These are phyloP conservation scores for Stenoptilia bipunctidactyla DNA, from an alignment of 2,888 invertebrate species.

Conservation along the genomic window DNA sequence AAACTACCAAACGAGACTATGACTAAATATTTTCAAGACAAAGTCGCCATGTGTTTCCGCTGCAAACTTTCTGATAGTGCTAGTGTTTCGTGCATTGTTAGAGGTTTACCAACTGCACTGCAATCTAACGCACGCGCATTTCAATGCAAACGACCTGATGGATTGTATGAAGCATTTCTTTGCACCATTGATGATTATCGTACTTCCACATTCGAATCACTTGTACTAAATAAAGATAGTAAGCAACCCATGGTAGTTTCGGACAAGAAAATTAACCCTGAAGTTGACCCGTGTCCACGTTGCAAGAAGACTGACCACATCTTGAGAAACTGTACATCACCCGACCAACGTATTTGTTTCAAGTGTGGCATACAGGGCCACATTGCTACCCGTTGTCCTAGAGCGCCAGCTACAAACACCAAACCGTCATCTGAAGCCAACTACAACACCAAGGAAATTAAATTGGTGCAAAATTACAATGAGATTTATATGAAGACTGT, in stretches of 20 bases:
- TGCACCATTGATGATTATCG: constrained; percentile 19
- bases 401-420: no score
- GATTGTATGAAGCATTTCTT: constrained; percentile 17
- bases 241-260: no score
- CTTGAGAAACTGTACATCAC: constrained; percentile 6
- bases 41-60: constrained; percentile 20
- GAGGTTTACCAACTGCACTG: constrained; percentile 15
- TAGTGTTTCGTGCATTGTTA: constrained; percentile 19
- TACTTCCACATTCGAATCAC: background rate
- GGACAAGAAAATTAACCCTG: no score
- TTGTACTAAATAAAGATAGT: no score
- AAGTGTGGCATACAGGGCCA: constrained; percentile 16
- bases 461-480: constrained; percentile 8
- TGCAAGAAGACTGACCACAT: constrained; percentile 14
- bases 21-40: constrained; percentile 24
- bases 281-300: constrained; percentile 5
- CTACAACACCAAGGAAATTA: background rate
- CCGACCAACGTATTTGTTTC: constrained; percentile 8
- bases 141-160: constrained; percentile 18
- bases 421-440: no score
- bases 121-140: constrained; percentile 20
- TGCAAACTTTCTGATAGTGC: constrained; percentile 19
- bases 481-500: constrained; percentile 10
- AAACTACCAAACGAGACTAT: constrained; percentile 17
- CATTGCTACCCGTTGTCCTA: constrained; percentile 11